phyloP scores from a whole-genome alignment of 1,140 invertebrate species.

The Rhopalosiphum padi region DNA sequence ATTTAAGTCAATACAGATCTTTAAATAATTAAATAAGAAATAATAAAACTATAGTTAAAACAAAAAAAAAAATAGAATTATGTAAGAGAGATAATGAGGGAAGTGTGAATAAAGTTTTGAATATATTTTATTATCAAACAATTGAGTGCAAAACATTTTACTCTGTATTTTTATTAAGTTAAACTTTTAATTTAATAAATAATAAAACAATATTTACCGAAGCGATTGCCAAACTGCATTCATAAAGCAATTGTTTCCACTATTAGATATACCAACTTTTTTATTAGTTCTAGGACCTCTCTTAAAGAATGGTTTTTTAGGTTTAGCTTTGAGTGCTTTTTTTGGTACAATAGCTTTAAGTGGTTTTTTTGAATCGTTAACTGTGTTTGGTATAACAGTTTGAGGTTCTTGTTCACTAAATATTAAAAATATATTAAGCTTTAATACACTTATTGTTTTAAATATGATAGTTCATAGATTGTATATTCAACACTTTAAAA shows the following conservation, averaged over 20 bases:
- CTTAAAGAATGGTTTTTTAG: conserved; percentile 44
- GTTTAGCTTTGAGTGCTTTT: not conserved
- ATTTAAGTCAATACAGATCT: too few species aligned
- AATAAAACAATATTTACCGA: conserved; percentile 65
- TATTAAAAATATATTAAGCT: not conserved
- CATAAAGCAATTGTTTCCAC: conserved; percentile 91
- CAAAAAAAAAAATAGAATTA: not conserved
- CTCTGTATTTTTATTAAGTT: not conserved
- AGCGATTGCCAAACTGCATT: conserved; percentile 86
- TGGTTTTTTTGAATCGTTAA: not conserved
- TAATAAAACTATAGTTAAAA: too few species aligned
- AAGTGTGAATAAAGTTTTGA: not conserved
- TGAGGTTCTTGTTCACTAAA: not conserved
- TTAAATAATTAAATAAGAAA: too few species aligned
- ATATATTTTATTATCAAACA: not conserved
- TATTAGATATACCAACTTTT: conserved; percentile 80
- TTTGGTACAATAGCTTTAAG: not conserved
- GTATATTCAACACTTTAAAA: not conserved
- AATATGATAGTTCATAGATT: not conserved
- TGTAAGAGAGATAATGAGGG: not conserved
- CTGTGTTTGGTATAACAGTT: too few species aligned
- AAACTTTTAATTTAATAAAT: not conserved
- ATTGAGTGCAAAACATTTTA: not conserved
- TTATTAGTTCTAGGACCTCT: conserved; percentile 65
- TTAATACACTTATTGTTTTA: not conserved